Conservation (phyloP, 2,797 vertebrate species). For the Fratercula arctica region DNA sequence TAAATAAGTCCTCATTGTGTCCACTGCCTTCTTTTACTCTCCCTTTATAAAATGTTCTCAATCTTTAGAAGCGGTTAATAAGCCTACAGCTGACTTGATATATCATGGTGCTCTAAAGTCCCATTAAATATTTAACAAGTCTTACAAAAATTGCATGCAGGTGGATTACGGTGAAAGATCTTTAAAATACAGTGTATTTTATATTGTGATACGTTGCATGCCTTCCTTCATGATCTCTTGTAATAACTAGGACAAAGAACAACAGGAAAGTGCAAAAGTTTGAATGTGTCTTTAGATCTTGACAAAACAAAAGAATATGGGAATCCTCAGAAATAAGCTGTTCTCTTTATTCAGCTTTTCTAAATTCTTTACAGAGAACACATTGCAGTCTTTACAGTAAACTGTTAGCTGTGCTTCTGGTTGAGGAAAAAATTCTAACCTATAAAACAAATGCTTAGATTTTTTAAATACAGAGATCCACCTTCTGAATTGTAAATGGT, state of each 20-base stretch:
- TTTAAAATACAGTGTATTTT: conserved; percentile 1
- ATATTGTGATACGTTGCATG: not conserved
- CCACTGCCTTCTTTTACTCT: conserved; percentile 56
- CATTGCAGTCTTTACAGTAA: not conserved
- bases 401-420: not conserved
- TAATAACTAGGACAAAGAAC: not conserved
- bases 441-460: not conserved
- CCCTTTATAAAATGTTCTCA: conserved; percentile 64
- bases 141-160: conserved; percentile 51
- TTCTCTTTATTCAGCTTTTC: not conserved
- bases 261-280: not conserved
- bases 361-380: not conserved
- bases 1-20: conserved; percentile 37
- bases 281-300: not conserved
- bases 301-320: not conserved
- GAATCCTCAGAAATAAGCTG: not conserved
- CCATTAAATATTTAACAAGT: conserved; percentile 66
- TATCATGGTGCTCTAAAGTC: not conserved
- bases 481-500: not conserved
- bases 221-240: not conserved
- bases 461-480: not conserved
- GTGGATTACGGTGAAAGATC: conserved; percentile 27
- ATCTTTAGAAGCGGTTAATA: conserved; percentile 51
- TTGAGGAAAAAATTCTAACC: not conserved
- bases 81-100: conserved; percentile 37